These are phyloP conservation scores for Dolichopus griseipennis DNA, from an alignment of 2,888 invertebrate species.

Conservation along the genomic window DNA sequence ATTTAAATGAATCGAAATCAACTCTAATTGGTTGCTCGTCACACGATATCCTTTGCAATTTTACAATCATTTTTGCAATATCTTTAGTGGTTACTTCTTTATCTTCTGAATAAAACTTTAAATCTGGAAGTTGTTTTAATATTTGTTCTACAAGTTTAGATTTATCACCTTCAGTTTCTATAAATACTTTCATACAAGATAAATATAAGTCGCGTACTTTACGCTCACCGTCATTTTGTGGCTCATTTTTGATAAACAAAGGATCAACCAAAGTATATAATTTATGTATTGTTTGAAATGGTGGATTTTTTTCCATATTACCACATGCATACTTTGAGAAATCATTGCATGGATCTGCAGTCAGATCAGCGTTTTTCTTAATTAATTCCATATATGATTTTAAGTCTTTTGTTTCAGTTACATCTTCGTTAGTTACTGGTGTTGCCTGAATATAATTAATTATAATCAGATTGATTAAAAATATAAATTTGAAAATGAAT, in stretches of 20 bases:
- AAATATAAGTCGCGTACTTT: background rate
- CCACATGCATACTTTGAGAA: background rate
- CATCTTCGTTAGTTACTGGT: too few relatives aligned
- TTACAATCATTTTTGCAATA: background rate
- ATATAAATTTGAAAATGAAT: too few relatives aligned
- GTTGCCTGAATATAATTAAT: too few relatives aligned
- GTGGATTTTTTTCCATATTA: background rate
- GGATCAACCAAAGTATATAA: background rate
- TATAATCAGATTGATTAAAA: too few relatives aligned
- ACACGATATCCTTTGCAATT: background rate
- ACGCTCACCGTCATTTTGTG: background rate
- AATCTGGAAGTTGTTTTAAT: background rate
- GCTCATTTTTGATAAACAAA: background rate
- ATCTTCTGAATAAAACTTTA: background rate
- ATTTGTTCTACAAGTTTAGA: background rate
- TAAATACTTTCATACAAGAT: background rate
- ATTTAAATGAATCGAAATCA: background rate
- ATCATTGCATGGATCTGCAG: background rate
- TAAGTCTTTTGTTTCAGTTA: too few relatives aligned
- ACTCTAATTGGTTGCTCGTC: background rate
- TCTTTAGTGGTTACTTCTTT: background rate
- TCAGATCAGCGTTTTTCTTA: background rate
- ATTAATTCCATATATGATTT: too few relatives aligned
- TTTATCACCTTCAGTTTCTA: background rate
- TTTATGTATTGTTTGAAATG: background rate